phyloP scores from a whole-genome alignment of 2,888 invertebrate genomes.

The Lamproptera curius region DNA sequence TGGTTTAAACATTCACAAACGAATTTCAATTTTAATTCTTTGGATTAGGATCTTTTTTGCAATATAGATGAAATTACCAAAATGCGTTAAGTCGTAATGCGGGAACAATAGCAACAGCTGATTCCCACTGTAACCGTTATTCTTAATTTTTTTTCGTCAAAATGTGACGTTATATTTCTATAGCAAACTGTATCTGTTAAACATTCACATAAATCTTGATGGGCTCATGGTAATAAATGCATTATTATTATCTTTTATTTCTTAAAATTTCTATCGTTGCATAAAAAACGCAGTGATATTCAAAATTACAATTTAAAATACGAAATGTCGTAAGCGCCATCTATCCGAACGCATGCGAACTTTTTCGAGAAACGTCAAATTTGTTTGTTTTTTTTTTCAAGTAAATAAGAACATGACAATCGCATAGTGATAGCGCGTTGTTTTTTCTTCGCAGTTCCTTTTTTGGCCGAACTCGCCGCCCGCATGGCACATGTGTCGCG shows the following conservation, averaged over 20 bases:
- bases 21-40: constrained; percentile 16
- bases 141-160: constrained; percentile 22
- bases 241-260: too few species aligned
- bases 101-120: constrained; percentile 61
- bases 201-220: too few species aligned
- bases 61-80: too few species aligned
- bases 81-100: constrained; percentile 42
- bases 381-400: not conserved
- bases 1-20: not conserved
- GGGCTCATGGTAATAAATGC: too few species aligned
- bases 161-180: too few species aligned
- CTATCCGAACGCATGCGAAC: not conserved
- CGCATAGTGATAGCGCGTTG: constrained; percentile 7
- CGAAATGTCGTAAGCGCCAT: not conserved
- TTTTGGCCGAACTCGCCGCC: constrained; percentile 12
- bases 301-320: not conserved
- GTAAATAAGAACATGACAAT: not conserved
- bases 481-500: constrained; percentile 16
- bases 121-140: constrained; percentile 65
- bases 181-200: too few species aligned
- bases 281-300: too few species aligned
- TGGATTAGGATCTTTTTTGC: too few species aligned
- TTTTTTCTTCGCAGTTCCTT: constrained; percentile 16
- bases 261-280: too few species aligned
- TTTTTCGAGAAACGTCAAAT: not conserved